These are phyloP conservation scores for Brevimyrus niger DNA, from an alignment of 2,113 vertebrate genomes.

Conservation along the genomic window DNA sequence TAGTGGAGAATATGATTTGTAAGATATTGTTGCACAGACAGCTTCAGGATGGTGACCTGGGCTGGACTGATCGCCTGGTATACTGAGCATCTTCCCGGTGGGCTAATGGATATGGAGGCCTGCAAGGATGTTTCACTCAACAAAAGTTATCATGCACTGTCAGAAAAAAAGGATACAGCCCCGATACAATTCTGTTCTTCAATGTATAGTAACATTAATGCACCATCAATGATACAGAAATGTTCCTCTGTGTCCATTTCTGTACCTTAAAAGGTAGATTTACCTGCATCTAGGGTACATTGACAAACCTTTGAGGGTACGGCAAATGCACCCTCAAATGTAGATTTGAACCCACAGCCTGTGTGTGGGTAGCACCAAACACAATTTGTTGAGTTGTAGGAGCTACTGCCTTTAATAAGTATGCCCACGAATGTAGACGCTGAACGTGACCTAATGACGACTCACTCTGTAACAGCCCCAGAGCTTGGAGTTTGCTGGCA, in stretches of 20 bases:
- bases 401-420: neutral
- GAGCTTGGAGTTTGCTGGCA: neutral
- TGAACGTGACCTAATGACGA: neutral
- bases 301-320: neutral
- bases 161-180: neutral
- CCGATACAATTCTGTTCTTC: too few species aligned
- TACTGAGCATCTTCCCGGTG: neutral
- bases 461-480: neutral
- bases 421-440: neutral
- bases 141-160: neutral
- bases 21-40: neutral
- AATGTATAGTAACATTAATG: neutral
- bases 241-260: neutral
- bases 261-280: neutral
- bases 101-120: too few species aligned
- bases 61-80: neutral
- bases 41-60: neutral
- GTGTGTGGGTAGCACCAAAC: neutral
- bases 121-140: neutral
- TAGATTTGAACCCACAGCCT: neutral
- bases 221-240: neutral
- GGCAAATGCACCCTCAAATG: neutral
- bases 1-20: neutral
- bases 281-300: neutral
- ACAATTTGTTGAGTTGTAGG: neutral